Evolutionary conservation across 2,797 vertebrate genomes (phyloP), one percentile per base, ranked within the genome.

Genomic region (Lophotriccus pileatus): DNA sequence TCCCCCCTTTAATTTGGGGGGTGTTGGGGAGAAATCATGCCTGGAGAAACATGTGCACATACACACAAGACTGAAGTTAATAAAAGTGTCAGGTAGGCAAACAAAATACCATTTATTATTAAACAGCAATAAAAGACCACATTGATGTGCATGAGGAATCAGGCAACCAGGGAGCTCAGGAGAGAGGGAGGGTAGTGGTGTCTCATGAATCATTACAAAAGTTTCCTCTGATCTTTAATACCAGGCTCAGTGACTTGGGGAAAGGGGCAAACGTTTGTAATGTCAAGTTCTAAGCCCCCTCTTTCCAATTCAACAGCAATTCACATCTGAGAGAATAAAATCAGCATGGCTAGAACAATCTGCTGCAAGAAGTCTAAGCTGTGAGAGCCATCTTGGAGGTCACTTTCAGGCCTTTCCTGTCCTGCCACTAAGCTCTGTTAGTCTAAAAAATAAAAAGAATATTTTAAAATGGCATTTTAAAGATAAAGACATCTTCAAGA

Each of bases 71-170:
- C 76, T 78, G 60, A 96, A 96, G 91, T 96, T 97, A 96, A 97
- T 97, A 95, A 95, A 97, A 97, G 90, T 94, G 94, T 96, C 96
- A 90, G 91, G 84, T 96, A 95, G 88, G 95, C 92, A 96, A 96
- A 94, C 76, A 89, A 97, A 96, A 95, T 94, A 84, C 81, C 80
- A 93, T 97, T 96, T 83, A 89, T 90, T 91, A 97, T 93, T 93
- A 92, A 95, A 84, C 4, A 27, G 84, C 84, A 95, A 80, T 95
- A 96, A 96, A 96, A 96, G 75, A 55, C 25, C 67, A 68, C 53
- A 89, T 59, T 87, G 88, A 83, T 94, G 86, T 84, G 60, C 79
- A 83, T 24, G 63, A 94, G 58, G 47, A 92, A 92, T 82, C 32
- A 59, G 69, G 83, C 75, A 87, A 60, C 14, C 13, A 7, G 28